Conservation (phyloP, 2,888 invertebrate species). For the Cabera pusaria region DNA sequence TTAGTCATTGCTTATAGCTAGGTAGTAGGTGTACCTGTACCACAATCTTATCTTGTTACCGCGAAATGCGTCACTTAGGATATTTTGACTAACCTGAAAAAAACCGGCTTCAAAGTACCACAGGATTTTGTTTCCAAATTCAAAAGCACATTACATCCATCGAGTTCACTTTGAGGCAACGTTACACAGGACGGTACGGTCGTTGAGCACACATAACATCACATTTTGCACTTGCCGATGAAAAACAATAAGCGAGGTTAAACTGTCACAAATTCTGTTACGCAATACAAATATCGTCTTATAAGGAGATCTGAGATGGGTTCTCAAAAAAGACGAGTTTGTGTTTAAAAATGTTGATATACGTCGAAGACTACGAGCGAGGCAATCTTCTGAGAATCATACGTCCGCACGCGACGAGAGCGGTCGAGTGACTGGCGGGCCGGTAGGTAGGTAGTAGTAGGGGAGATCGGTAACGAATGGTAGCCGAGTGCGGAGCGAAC, state of each 20-base stretch:
- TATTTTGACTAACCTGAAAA: slow-evolving; percentile 49
- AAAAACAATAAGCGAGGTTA: slow-evolving; percentile 57
- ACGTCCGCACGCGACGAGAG: slow-evolving; percentile 50
- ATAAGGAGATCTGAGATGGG: slow-evolving; percentile 7
- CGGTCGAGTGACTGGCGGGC: slow-evolving; percentile 68
- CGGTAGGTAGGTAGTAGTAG: slow-evolving; percentile 39
- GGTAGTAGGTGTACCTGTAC: slow-evolving; percentile 12
- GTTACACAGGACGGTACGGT: slow-evolving; percentile 74
- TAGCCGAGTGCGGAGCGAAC: slow-evolving; percentile 50
- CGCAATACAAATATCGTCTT: slow-evolving; percentile 13
- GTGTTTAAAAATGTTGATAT: slow-evolving; percentile 53
- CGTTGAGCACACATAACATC: slow-evolving; percentile 75
- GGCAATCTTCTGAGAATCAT: slow-evolving; percentile 32
- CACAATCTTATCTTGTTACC: slow-evolving; percentile 26
- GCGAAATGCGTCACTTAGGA: slow-evolving; percentile 17
- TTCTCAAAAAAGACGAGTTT: slow-evolving; percentile 53
- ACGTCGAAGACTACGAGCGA: slow-evolving; percentile 65
- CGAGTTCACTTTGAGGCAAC: slow-evolving; percentile 71
- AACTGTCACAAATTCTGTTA: slow-evolving; percentile 60
- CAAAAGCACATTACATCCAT: slow-evolving; percentile 72
- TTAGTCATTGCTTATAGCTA: slow-evolving; percentile 37
- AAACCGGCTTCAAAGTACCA: slow-evolving; percentile 46
- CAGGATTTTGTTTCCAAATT: slow-evolving; percentile 63
- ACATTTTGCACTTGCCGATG: slow-evolving; percentile 77
- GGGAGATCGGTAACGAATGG: slow-evolving; percentile 57